These are phyloP conservation scores for Nannobrachium achirus DNA, from an alignment of 2,113 vertebrate species.

Conservation along the genomic window DNA sequence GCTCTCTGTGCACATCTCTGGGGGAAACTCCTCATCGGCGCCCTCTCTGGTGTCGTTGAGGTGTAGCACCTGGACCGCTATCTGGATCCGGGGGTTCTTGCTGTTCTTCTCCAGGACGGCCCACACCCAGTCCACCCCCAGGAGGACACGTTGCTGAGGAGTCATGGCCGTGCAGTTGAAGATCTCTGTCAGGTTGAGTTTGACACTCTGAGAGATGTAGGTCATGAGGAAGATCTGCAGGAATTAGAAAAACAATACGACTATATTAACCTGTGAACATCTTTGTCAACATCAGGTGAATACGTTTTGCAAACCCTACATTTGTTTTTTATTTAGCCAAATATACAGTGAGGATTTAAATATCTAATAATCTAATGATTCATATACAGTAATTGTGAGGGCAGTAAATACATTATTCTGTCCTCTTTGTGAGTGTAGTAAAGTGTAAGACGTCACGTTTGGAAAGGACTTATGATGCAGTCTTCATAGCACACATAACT, in stretches of 20 bases:
- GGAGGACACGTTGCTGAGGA: constrained; percentile 70
- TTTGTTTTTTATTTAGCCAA: no score
- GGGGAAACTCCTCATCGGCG: not conserved
- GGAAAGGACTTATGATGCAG: no score
- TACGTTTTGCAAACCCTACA: no score
- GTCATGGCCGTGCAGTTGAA: constrained; percentile 81
- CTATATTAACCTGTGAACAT: no score
- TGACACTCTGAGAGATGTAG: constrained; percentile 72
- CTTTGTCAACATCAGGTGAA: no score
- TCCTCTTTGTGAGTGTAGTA: no score
- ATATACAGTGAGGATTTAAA: no score
- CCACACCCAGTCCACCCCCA: constrained; percentile 82
- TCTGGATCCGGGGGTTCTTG: constrained; percentile 76
- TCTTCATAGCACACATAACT: not conserved
- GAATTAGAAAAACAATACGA: not conserved
- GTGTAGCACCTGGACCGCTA: constrained; percentile 74
- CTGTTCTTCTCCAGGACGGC: constrained; percentile 67
- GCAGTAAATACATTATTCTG: no score
- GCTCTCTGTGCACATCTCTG: constrained; percentile 41
- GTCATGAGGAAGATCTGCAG: constrained; percentile 78
- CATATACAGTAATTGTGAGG: no score
- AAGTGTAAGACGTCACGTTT: no score
- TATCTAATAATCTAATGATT: no score
- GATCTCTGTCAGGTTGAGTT: constrained; percentile 59
- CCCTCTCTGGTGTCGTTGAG: constrained; percentile 34